phyloP scores from a whole-genome alignment of 2,888 invertebrate species.

The Tinea pellionella region DNA sequence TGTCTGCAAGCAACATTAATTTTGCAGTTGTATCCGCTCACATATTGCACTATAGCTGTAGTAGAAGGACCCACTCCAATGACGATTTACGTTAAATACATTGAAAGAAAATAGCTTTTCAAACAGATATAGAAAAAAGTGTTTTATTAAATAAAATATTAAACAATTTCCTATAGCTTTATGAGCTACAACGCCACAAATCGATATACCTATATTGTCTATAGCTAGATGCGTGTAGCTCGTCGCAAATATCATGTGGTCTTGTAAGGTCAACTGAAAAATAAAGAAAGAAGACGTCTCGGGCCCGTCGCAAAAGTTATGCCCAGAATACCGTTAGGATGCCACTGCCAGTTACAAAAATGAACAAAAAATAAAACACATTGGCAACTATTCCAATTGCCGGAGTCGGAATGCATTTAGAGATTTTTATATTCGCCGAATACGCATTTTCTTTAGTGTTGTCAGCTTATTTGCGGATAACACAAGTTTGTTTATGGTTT shows the following conservation, averaged over 20 bases:
- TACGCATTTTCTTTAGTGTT: background rate
- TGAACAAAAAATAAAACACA: background rate
- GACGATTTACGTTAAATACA: too few species aligned
- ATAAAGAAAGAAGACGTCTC: constrained; percentile 51
- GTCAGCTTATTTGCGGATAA: background rate
- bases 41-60: too few species aligned
- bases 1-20: too few species aligned
- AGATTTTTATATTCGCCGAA: constrained; percentile 5
- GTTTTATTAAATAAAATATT: too few species aligned
- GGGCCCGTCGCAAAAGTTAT: constrained; percentile 54
- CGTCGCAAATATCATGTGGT: background rate
- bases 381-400: constrained; percentile 66
- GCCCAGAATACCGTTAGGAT: constrained; percentile 66
- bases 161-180: too few species aligned
- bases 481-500: background rate
- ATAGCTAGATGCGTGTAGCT: too few species aligned
- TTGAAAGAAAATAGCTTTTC: too few species aligned
- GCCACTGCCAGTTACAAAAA: constrained; percentile 29
- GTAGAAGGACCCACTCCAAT: too few species aligned
- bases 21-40: too few species aligned
- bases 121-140: too few species aligned
- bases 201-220: too few species aligned
- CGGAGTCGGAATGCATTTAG: constrained; percentile 63
- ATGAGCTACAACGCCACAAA: too few species aligned
- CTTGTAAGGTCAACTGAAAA: constrained; percentile 52